Base-by-base conservation (phyloP, 2,797 vertebrate genomes). In the Pseudotriccus pelzelni region DNA sequence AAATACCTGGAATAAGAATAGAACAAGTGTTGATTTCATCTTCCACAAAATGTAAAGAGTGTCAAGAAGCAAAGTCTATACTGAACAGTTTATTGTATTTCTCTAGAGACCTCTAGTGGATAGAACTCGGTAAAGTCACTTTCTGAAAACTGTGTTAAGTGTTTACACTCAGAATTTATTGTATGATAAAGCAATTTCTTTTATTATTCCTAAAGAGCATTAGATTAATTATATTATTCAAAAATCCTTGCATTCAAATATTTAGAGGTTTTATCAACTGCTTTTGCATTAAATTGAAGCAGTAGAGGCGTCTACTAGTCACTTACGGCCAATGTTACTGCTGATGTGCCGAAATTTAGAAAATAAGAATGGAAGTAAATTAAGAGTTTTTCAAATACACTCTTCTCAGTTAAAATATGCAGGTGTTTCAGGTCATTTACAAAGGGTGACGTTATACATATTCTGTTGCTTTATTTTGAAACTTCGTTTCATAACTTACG, bases 61-160 rank as follows among this genome's bases (percentile, higher is more conserved):
- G 9, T 30, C 36, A 53, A 63, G 37, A 89, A 43, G 32, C 6
- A 11, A 68, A 44, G 12, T 4, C 19, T 44, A 9, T 21, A 84
- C 68, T 78, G 44, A 89, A 23, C 9, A 62, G 6, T 46, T 70
- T 97, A 72, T 94, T 80, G 76, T 63, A 88, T 97, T 97, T 97
- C 97, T 98, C 93, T 97, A 94, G 97, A 96, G 98, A 97, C 98
- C 96, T 97, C 98, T 98, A 97, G 97, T 97, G 98, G 98, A 96
- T 55, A 96, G 69, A 97, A 63, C 27, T 21, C 13, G 82, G 44
- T 39, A 94, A 63, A 49, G 43, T 66, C 2, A 1, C 78, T 74
- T 90, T 78, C 28, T 34, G 32, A 64, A 60, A 90, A 16, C 13
- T 24, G 6, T 6, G 8, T 37, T 41, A 32, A 25, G 5, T 47